Conservation (phyloP, 2,797 vertebrate species). For the Thripadectes ignobilis region DNA sequence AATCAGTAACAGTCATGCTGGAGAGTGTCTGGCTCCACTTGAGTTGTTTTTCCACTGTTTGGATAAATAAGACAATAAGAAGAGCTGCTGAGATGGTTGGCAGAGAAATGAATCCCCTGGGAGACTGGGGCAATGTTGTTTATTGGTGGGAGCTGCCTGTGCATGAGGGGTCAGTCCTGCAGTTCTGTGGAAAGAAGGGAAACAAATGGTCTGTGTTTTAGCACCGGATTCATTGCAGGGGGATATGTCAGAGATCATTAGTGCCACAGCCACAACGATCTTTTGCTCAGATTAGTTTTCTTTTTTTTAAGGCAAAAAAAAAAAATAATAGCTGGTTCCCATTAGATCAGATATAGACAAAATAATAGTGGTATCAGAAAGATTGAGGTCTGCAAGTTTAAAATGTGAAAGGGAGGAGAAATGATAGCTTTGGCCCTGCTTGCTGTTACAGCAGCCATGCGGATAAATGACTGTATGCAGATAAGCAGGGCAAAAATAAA, state of each 20-base stretch:
- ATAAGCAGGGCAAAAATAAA: conserved; percentile 42
- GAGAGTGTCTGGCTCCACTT: neutral
- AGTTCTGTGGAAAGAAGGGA: conserved; percentile 1
- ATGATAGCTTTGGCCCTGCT: conserved; percentile 45
- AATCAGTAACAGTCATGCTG: neutral
- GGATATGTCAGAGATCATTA: conserved; percentile 53
- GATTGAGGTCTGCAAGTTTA: conserved; percentile 60
- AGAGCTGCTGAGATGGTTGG: neutral
- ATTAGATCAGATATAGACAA: conserved; percentile 21
- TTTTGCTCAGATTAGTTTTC: neutral
- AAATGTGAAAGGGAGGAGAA: conserved; percentile 53
- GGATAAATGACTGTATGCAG: conserved; percentile 41
- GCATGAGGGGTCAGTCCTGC: neutral
- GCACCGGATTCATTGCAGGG: neutral
- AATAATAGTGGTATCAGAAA: conserved; percentile 33
- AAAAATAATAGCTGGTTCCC: neutral
- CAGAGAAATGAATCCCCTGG: neutral
- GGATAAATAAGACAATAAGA: conserved; percentile 59
- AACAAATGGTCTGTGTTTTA: conserved; percentile 55
- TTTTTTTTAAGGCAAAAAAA: neutral
- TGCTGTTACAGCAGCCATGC: neutral
- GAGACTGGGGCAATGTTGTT: neutral
- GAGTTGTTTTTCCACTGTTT: conserved; percentile 47
- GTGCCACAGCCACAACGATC: conserved; percentile 31
- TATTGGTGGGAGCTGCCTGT: neutral